Evolutionary conservation across 2,113 vertebrate genomes (phyloP).

Genomic region (Pogona vitticeps): DNA sequence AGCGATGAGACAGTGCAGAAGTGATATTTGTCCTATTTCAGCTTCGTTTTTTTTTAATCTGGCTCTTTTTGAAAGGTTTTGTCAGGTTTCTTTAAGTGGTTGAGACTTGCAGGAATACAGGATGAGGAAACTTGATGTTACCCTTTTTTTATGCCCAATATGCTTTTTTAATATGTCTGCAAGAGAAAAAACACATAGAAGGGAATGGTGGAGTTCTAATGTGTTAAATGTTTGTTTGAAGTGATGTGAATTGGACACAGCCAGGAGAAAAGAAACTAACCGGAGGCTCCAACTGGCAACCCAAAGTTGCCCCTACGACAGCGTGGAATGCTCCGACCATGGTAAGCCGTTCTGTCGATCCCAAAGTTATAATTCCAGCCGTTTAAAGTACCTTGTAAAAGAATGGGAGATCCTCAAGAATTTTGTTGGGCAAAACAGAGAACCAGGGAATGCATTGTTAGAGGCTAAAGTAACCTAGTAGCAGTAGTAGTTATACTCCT

Average conservation of each 20-base stretch:
- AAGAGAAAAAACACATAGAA: not conserved
- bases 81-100: not conserved
- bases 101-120: not conserved
- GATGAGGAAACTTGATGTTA: fast-evolving
- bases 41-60: not conserved
- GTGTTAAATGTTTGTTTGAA: slow-evolving; percentile 72
- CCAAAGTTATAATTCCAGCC: not conserved
- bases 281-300: slow-evolving; percentile 95
- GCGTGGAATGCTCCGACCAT: slow-evolving; percentile 95
- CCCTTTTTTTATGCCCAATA: not conserved
- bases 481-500: not conserved
- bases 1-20: not conserved
- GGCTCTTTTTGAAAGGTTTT: not conserved
- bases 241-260: slow-evolving; percentile 96
- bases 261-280: slow-evolving; percentile 95
- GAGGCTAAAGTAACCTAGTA: not conserved
- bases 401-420: not conserved
- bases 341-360: slow-evolving; percentile 77
- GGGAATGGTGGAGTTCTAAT: slow-evolving; percentile 45
- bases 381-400: not conserved
- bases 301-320: slow-evolving; percentile 92
- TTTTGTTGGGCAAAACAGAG: not conserved
- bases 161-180: not conserved
- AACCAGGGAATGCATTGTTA: not conserved
- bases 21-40: not conserved